Conservation (phyloP, 2,888 invertebrate species). For the Plebejus argus region DNA sequence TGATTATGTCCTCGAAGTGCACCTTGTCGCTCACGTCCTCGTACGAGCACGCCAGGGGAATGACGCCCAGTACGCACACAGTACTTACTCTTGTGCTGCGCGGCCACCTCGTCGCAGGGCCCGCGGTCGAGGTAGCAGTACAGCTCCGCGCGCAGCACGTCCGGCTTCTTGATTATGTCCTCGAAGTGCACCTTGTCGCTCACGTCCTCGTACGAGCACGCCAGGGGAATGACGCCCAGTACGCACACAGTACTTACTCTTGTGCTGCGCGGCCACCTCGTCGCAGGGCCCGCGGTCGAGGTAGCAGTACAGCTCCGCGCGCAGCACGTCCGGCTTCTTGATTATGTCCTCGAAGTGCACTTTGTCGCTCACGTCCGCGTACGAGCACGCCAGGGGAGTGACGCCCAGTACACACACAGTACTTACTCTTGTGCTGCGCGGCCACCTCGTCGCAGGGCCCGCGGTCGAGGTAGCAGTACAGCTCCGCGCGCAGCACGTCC, state of each 20-base stretch:
- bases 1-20: not conserved
- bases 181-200: not conserved
- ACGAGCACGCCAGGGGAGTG: not conserved
- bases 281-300: not conserved
- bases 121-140: not conserved
- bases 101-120: conserved; percentile 3
- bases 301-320: not conserved
- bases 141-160: not conserved
- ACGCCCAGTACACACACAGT: not conserved
- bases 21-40: not conserved
- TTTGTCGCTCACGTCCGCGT: conserved; percentile 3
- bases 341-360: not conserved
- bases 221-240: not conserved
- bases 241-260: not conserved
- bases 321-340: not conserved
- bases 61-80: not conserved
- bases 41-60: not conserved
- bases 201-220: not conserved
- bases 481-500: conserved; percentile 1
- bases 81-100: conserved; percentile 5
- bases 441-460: conserved; percentile 28
- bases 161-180: not conserved
- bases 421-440: conserved; percentile 21
- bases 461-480: no score
- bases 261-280: not conserved